Percentiles rank a stretch among this genome's conserved stretches.
Conservation (phyloP, 2,888 invertebrate species). For the Panopea generosa region DNA sequence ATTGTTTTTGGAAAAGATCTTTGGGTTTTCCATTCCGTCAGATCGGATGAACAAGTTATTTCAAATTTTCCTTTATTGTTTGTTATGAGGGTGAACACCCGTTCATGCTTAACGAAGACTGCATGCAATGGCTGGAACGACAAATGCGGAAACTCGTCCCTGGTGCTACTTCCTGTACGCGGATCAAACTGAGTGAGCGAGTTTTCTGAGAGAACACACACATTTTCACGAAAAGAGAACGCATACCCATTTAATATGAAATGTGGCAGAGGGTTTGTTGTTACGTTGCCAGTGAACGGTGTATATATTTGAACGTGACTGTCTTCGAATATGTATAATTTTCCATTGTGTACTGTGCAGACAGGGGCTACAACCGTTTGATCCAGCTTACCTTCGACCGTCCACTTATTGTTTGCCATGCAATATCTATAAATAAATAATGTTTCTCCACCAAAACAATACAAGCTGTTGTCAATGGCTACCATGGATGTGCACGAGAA, state of each 20-base stretch:
- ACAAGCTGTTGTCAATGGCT: background rate
- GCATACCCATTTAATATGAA: background rate
- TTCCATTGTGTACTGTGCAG: background rate
- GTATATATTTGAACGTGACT: background rate
- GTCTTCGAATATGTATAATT: background rate
- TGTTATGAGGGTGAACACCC: background rate
- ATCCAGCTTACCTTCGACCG: background rate
- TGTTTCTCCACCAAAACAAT: background rate
- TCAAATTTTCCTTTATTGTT: background rate
- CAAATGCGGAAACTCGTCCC: background rate
- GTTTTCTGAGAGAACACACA: background rate
- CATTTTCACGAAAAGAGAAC: background rate
- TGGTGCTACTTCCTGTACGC: background rate
- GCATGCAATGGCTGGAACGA: background rate
- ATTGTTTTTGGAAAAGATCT: background rate
- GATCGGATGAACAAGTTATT: background rate
- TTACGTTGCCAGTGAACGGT: background rate
- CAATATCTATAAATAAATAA: background rate
- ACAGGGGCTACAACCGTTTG: background rate
- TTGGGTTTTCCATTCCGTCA: background rate
- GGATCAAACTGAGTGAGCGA: background rate
- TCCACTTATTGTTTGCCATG: background rate
- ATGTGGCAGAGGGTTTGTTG: background rate
- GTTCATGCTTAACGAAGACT: background rate
- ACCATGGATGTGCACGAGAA: background rate